These are phyloP conservation scores for Agonopterix alstromeriana DNA, from an alignment of 2,888 invertebrate genomes.

Conservation along the genomic window DNA sequence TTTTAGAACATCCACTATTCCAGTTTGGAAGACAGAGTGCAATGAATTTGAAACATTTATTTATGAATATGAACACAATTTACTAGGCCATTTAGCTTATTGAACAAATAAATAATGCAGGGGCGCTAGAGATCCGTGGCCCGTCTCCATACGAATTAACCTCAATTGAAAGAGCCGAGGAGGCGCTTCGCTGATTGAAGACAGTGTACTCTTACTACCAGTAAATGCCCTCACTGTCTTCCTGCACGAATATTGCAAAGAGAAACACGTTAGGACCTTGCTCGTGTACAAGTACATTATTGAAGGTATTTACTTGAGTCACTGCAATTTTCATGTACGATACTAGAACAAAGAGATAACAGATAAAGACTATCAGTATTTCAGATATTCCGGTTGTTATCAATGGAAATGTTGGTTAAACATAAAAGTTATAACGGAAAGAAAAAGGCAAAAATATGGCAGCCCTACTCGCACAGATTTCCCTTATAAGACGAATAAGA, in stretches of 20 bases:
- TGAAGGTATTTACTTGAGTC: no score
- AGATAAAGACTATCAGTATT: constrained; percentile 14
- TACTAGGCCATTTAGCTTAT: constrained; percentile 60
- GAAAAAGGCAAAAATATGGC: neutral
- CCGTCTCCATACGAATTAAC: constrained; percentile 72
- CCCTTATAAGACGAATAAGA: neutral
- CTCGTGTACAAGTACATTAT: no score
- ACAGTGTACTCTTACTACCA: constrained; percentile 45
- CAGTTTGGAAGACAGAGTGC: constrained; percentile 1
- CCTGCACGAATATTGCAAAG: constrained; percentile 34
- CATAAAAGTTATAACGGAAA: neutral
- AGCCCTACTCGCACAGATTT: neutral
- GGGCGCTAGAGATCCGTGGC: constrained; percentile 68
- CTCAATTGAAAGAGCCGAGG: constrained; percentile 70
- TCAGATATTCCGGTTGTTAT: constrained; percentile 21
- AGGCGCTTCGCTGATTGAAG: constrained; percentile 74
- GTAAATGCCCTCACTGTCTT: constrained; percentile 42
- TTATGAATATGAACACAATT: constrained; percentile 35
- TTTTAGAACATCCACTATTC: neutral
- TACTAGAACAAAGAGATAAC: constrained; percentile 3
- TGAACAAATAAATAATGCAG: constrained; percentile 68
- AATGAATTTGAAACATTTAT: constrained; percentile 15
- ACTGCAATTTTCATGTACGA: no score
- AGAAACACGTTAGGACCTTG: neutral
- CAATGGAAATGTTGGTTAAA: constrained; percentile 17